These are phyloP conservation scores for Sarcophaga carnaria DNA, from an alignment of 2,888 invertebrate genomes.

Conservation along the genomic window DNA sequence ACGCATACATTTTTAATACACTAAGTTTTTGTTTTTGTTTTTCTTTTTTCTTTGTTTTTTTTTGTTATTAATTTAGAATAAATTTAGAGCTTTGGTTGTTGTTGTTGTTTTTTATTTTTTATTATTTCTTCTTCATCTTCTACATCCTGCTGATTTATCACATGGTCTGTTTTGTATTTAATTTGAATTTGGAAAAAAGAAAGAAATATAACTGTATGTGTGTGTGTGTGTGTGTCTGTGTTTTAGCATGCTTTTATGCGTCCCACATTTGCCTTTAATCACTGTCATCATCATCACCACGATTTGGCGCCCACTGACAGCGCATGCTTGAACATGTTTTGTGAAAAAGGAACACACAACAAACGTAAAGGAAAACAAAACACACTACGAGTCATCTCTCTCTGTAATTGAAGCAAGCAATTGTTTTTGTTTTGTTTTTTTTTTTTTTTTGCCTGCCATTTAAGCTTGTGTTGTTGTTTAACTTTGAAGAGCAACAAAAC, in stretches of 20 bases:
- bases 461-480: conserved; percentile 51
- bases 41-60: neutral
- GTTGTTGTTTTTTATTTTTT: neutral
- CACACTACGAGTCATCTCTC: conserved; percentile 65
- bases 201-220: too few species aligned
- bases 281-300: conserved; percentile 59
- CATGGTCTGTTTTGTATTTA: conserved; percentile 64
- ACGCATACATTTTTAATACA: neutral
- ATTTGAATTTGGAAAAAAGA: neutral
- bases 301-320: conserved; percentile 68
- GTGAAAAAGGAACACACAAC: conserved; percentile 60
- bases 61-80: too few species aligned
- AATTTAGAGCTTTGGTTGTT: too few species aligned
- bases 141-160: conserved; percentile 67
- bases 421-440: conserved; percentile 37
- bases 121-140: conserved; percentile 47
- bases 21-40: neutral
- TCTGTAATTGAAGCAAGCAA: conserved; percentile 16
- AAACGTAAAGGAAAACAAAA: conserved; percentile 53
- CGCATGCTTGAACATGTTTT: conserved; percentile 60
- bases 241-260: conserved; percentile 37
- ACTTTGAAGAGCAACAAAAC: too few species aligned
- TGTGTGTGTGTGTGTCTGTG: too few species aligned
- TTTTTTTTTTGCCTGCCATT: conserved; percentile 33
- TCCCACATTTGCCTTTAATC: conserved; percentile 62